phyloP scores from a whole-genome alignment of 2,113 vertebrate species.

The Aspiorhynchus laticeps region DNA sequence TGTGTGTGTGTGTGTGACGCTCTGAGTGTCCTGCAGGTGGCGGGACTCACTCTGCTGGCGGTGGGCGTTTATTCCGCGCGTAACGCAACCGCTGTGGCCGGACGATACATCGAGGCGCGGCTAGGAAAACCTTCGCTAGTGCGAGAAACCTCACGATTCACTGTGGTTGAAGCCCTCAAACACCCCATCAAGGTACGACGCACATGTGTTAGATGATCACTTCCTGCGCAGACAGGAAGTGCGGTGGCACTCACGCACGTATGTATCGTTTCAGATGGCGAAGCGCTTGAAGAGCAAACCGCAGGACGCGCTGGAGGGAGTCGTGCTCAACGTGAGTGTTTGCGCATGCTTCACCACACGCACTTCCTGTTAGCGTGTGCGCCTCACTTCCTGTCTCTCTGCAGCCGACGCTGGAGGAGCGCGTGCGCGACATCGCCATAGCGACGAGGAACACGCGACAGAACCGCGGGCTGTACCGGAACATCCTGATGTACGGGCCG shows the following conservation, averaged over 20 bases:
- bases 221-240: conserved; percentile 13
- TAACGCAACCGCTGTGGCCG: conserved; percentile 85
- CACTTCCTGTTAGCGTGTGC: neutral
- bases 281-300: conserved; percentile 88
- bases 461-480: conserved; percentile 93
- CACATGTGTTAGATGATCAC: fast-evolving
- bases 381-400: neutral
- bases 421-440: conserved; percentile 95
- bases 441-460: conserved; percentile 92
- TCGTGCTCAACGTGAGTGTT: conserved; percentile 92
- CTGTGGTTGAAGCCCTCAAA: conserved; percentile 83
- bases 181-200: conserved; percentile 87
- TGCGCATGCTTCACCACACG: neutral
- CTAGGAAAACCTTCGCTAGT: conserved; percentile 94
- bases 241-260: neutral
- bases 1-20: neutral
- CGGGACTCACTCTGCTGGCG: conserved; percentile 90
- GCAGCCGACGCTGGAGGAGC: conserved; percentile 90
- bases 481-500: conserved; percentile 94
- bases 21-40: conserved; percentile 75
- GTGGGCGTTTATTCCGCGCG: conserved; percentile 92
- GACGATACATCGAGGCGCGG: conserved; percentile 88
- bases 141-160: conserved; percentile 90
- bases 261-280: conserved; percentile 70
- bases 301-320: conserved; percentile 94